phyloP scores from a whole-genome alignment of 2,888 invertebrate species.

The Dorcus hopei region DNA sequence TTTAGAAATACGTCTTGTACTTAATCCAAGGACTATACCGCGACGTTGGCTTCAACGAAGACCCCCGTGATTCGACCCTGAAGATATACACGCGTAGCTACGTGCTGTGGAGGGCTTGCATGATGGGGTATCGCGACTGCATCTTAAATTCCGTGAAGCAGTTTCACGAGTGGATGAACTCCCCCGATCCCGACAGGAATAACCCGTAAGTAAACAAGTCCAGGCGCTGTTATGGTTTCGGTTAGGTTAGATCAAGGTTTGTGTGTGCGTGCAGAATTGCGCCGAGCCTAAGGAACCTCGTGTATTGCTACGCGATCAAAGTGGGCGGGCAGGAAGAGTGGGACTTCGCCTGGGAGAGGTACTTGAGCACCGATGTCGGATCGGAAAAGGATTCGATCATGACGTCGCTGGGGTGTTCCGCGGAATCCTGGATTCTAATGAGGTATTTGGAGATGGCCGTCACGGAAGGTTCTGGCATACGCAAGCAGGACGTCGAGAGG shows the following conservation, averaged over 20 bases:
- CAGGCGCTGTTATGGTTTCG: not conserved
- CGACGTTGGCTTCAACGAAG: slow-evolving; percentile 67
- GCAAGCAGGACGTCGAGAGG: slow-evolving; percentile 76
- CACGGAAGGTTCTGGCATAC: slow-evolving; percentile 69
- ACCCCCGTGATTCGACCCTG: slow-evolving; percentile 62
- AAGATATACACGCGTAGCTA: slow-evolving; percentile 69
- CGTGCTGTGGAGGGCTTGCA: slow-evolving; percentile 71
- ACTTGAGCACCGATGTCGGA: slow-evolving; percentile 70
- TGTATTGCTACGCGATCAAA: slow-evolving; percentile 84
- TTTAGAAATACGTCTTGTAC: slow-evolving; percentile 66
- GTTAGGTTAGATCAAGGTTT: slow-evolving; percentile 5
- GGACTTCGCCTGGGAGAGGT: slow-evolving; percentile 84
- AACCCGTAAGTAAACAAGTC: slow-evolving; percentile 63
- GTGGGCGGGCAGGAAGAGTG: slow-evolving; percentile 82
- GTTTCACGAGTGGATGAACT: slow-evolving; percentile 73
- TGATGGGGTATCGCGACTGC: slow-evolving; percentile 71
- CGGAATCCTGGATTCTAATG: slow-evolving; percentile 77
- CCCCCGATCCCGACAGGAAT: slow-evolving; percentile 66
- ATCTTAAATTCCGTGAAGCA: slow-evolving; percentile 67
- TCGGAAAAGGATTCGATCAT: slow-evolving; percentile 78
- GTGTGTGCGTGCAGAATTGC: slow-evolving; percentile 61
- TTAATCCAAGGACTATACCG: slow-evolving; percentile 65
- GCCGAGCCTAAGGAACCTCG: slow-evolving; percentile 75
- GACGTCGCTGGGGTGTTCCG: slow-evolving; percentile 75
- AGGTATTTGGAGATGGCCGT: slow-evolving; percentile 74